Evolutionary conservation across 2,113 vertebrate genomes (phyloP).

Genomic region (Bufo gargarizans): DNA sequence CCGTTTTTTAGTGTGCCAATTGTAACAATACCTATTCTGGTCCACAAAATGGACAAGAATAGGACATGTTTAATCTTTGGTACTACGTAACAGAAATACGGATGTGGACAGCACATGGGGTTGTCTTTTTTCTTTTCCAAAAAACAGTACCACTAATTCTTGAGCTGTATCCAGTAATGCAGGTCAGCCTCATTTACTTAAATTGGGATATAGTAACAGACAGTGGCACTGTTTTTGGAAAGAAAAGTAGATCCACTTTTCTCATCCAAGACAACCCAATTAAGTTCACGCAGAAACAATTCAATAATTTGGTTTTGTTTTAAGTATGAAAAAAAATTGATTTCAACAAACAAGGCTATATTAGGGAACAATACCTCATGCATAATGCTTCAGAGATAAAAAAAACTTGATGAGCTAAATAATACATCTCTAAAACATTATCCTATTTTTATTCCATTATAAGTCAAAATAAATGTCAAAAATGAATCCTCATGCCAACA

Average conservation of each 20-base stretch:
- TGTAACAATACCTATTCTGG: no score
- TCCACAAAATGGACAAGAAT: no score
- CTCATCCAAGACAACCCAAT: neutral
- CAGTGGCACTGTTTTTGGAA: neutral
- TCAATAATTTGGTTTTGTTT: neutral
- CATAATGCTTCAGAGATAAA: neutral
- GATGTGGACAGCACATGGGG: no score
- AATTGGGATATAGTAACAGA: neutral
- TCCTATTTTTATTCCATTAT: neutral
- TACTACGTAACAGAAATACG: no score
- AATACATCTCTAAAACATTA: neutral
- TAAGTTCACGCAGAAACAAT: neutral
- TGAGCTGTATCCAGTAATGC: no score
- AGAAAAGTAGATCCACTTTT: neutral
- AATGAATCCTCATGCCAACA: neutral
- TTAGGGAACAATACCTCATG: neutral
- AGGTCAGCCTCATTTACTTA: no score
- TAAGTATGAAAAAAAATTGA: neutral
- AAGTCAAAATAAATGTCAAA: neutral
- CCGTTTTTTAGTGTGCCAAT: no score
- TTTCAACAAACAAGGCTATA: neutral
- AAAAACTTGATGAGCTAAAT: neutral
- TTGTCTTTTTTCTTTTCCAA: no score
- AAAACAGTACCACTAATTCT: no score
- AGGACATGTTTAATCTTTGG: no score